A percentile compares a stretch with the other conserved stretches of the same genome.
Conservation (phyloP, 2,797 vertebrate genomes). For the Urosaurus nigricauda region DNA sequence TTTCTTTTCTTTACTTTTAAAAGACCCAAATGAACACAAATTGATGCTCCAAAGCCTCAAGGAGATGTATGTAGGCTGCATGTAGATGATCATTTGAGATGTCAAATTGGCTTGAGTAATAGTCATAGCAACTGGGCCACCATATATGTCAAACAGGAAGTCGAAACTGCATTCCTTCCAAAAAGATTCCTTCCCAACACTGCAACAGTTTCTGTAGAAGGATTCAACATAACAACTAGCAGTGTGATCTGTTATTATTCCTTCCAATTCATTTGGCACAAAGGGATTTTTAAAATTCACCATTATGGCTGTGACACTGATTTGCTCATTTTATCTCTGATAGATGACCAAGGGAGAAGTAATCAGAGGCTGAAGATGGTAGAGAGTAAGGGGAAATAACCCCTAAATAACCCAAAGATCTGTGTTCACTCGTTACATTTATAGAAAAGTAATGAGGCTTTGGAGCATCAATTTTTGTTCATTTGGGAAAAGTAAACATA, state of each 20-base stretch:
- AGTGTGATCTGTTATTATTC: neutral
- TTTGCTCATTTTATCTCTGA: neutral
- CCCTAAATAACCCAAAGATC: neutral
- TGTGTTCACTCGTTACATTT: neutral
- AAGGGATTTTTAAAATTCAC: neutral
- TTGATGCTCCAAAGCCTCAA: slow-evolving; percentile 48
- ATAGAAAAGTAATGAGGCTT: neutral
- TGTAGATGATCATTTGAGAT: slow-evolving; percentile 19
- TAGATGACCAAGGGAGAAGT: neutral
- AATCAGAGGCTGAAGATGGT: neutral
- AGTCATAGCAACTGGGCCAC: slow-evolving; percentile 19
- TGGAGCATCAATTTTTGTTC: too few species aligned
- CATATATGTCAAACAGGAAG: slow-evolving; percentile 37
- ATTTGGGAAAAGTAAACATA: neutral
- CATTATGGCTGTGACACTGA: neutral
- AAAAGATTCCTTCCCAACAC: neutral
- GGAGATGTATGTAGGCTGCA: neutral
- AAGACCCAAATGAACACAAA: slow-evolving; percentile 57
- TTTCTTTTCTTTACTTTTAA: neutral
- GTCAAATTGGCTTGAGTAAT: slow-evolving; percentile 33
- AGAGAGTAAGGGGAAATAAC: neutral
- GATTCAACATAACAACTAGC: neutral
- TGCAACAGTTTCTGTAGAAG: neutral
- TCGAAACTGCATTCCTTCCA: neutral
- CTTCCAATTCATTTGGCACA: neutral